Evolutionary conservation across 2,888 invertebrate genomes (phyloP), one percentile per base, ranked within the genome.

Genomic region (Papilio elwesi): DNA sequence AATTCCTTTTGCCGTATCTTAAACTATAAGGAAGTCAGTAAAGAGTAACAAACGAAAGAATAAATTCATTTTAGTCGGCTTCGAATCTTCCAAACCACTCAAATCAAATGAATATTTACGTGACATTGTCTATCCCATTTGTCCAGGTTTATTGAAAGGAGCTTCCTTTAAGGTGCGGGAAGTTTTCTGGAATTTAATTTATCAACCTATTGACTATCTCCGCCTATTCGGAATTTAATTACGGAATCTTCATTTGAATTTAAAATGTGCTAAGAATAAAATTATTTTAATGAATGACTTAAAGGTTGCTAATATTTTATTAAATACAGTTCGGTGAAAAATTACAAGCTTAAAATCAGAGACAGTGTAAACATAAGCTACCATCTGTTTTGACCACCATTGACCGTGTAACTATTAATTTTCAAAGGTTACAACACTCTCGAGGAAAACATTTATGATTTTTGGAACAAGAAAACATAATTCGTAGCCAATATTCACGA

Each of bases 201-300:
- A 43, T 43, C 57, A 57, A 57, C 57, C 15, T 48, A 57, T 68
- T 68, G 57, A 68, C 57, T 36, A 26, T 36, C 57, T 6, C 48
- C 55, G 55, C 59, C 59, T 62, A 62, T 38, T 48, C 26, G 48
- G 53, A 68, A 57, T 68, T 57, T 68, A 57, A 68, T 57, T 36
- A 68, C 13, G 57, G 57, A 57, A 48, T 63, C 63, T 59, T 68
- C 57, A 68, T 68, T 68, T 68, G 57, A 48, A 68, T 68, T 68
- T 48, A 38, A 57, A 68, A 57, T 68, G 43, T 67, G 47, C 67
- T 55, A 62, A 62, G 59, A 62, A 62, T 59, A 43, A 59, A 59
- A 59, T 62, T 15, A n/a, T 62, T 59, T 59, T 62, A 62, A 62
- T 43, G 38, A 62, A 10, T 9, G 5, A 15, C 11, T 62, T 15